Evolutionary conservation across 2,113 vertebrate genomes (phyloP).

Genomic region (Aptenodytes patagonicus): DNA sequence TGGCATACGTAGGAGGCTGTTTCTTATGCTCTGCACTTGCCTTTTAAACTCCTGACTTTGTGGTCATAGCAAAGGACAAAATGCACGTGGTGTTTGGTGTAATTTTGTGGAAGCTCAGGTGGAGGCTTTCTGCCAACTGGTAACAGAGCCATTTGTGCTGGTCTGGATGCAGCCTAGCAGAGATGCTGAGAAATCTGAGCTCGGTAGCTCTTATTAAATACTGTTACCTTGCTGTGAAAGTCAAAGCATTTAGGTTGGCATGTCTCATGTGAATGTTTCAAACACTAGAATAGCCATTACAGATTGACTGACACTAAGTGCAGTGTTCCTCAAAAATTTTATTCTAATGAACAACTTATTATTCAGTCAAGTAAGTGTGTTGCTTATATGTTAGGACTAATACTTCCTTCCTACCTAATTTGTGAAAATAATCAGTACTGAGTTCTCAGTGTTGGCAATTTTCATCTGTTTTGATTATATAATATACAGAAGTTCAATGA

Average conservation of each 20-base stretch:
- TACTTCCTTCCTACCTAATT: background rate
- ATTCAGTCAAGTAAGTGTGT: background rate
- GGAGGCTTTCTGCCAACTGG: background rate
- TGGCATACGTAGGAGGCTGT: background rate
- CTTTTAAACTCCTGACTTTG: background rate
- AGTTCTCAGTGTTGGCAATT: background rate
- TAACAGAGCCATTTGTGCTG: background rate
- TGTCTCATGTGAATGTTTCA: background rate
- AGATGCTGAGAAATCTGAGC: background rate
- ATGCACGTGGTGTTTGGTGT: rapidly evolving
- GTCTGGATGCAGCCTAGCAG: background rate
- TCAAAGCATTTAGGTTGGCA: background rate
- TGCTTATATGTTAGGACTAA: background rate
- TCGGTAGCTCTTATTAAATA: background rate
- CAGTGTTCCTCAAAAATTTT: background rate
- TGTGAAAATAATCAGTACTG: background rate
- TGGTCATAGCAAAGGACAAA: background rate
- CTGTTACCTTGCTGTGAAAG: background rate
- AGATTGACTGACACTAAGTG: background rate
- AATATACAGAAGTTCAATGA: background rate
- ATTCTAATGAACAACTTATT: background rate
- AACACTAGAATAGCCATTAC: background rate
- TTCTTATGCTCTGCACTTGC: background rate
- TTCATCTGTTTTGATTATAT: background rate
- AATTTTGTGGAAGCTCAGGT: background rate